Evolutionary conservation across 2,113 vertebrate genomes (phyloP), one percentile per base, ranked within the genome.

Genomic region (Etia nguti): DNA sequence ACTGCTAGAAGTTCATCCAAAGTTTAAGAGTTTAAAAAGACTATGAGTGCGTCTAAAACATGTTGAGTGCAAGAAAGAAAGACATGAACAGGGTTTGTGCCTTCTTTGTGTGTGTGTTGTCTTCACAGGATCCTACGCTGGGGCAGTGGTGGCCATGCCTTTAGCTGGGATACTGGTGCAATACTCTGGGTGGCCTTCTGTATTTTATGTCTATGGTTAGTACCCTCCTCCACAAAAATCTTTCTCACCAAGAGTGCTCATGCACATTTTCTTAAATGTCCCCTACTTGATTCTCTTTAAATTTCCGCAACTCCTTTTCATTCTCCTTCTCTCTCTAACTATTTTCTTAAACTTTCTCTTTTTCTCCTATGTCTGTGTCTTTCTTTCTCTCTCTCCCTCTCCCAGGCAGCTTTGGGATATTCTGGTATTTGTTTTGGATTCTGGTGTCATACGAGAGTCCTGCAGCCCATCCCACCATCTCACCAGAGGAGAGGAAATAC

Each of bases 361-460:
- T 29, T 2, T 46, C 41, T 34, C 6, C 43, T 2, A 8, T 59
- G 9, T 20, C 31, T 52, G 3, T 81, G 20, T 48, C 31, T 48
- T n/a, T 54, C 57, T 20, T 15, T 52, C 41, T 54, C 50, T 80
- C 31, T 60, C 31, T 31, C 56, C 86, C 80, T 89, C 88, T 90
- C 92, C 54, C 93, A 98, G 99, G 99, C 93, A 97, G 97, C 55
- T 97, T 99, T 96, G 99, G 99, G 88, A 97, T 99, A 96, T 96
- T 98, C 90, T 99, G 99, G 99, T 99, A 99, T 89, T 95, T 99
- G 95, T 99, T 99, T 95, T 99, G 98, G 99, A 93, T 99, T 93
- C 96, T 99, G 96, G 98, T 99, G 91, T 99, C 99, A 2, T 99
- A 99, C 8, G 98, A 99, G 95, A 99, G 99, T 92, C 99, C 98